These are phyloP conservation scores for Chironomus riparius DNA, from an alignment of 2,888 invertebrate species.

Conservation along the genomic window DNA sequence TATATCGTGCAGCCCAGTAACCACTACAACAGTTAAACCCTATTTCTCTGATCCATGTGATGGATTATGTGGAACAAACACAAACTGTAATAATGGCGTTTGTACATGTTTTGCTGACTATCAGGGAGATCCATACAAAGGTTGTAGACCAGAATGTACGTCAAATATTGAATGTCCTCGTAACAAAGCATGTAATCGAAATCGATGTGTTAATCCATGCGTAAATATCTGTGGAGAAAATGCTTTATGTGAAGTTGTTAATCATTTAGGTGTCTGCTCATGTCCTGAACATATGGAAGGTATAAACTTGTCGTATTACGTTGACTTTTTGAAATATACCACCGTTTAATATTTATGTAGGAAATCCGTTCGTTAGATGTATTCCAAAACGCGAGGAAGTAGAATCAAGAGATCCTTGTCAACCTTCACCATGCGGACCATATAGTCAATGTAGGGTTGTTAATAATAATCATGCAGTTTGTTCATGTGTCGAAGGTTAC, in stretches of 20 bases:
- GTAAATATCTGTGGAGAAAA: constrained; percentile 64
- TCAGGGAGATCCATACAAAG: constrained; percentile 57
- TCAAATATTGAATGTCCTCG: constrained; percentile 62
- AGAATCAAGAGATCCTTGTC: constrained; percentile 41
- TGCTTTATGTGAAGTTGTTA: constrained; percentile 62
- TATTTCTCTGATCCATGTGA: constrained; percentile 50
- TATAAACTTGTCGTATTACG: too few species aligned
- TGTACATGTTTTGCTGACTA: constrained; percentile 65
- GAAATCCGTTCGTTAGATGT: constrained; percentile 59
- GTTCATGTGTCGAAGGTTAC: constrained; percentile 59
- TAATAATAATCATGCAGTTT: constrained; percentile 51
- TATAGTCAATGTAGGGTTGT: constrained; percentile 52
- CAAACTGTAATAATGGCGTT: constrained; percentile 56
- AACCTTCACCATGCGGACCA: constrained; percentile 53
- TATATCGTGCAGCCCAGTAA: constrained; percentile 54
- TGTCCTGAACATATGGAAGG: constrained; percentile 54
- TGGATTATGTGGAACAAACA: constrained; percentile 68
- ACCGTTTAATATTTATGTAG: constrained; percentile 33
- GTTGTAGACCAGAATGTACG: constrained; percentile 65
- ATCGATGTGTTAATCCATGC: constrained; percentile 64
- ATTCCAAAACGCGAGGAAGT: constrained; percentile 34
- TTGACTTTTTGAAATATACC: too few species aligned
- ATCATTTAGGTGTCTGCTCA: constrained; percentile 65
- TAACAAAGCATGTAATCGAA: constrained; percentile 58
- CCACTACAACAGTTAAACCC: constrained; percentile 43